Percentiles rank a stretch among this genome's conserved stretches.
Conservation (phyloP, 2,113 vertebrate genomes). For the Takifugu flavidus region DNA sequence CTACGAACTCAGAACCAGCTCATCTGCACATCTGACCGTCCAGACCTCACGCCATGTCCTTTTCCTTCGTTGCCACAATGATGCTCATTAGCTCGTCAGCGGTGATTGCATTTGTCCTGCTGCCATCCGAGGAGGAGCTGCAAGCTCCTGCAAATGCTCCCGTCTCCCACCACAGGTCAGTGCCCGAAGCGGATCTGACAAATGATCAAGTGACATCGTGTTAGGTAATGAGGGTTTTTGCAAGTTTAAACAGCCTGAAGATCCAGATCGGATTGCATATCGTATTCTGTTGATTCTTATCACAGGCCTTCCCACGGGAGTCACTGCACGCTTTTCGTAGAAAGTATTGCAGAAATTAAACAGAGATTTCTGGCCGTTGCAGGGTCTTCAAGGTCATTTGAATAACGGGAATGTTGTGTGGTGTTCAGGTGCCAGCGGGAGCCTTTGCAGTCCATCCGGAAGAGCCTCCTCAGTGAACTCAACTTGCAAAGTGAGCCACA, state of each 20-base stretch:
- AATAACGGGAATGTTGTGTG: not conserved
- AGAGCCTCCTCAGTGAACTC: slow-evolving; percentile 58
- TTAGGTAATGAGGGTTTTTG: not conserved
- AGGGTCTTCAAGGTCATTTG: not conserved
- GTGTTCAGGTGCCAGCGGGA: slow-evolving; percentile 57
- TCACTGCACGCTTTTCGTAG: not conserved
- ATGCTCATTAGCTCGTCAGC: slow-evolving; percentile 53
- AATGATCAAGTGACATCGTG: not conserved
- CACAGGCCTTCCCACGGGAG: not conserved
- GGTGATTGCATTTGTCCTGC: slow-evolving; percentile 56
- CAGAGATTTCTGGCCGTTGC: not conserved
- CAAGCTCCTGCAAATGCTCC: slow-evolving; percentile 2
- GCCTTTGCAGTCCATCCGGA: slow-evolving; percentile 50
- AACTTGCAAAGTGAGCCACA: slow-evolving; percentile 63
- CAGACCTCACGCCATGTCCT: slow-evolving; percentile 47
- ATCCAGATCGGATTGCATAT: not conserved
- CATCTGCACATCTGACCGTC: not conserved
- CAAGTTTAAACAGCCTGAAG: not conserved
- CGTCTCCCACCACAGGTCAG: slow-evolving; percentile 53
- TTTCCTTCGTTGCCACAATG: slow-evolving; percentile 11
- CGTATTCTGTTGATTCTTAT: not conserved
- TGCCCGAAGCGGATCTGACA: not conserved
- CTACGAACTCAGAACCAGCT: not conserved
- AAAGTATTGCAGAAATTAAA: not conserved
- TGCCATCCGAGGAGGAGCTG: slow-evolving; percentile 37